phyloP scores from a whole-genome alignment of 2,113 vertebrate genomes.

The Sceloporus tristichus region DNA sequence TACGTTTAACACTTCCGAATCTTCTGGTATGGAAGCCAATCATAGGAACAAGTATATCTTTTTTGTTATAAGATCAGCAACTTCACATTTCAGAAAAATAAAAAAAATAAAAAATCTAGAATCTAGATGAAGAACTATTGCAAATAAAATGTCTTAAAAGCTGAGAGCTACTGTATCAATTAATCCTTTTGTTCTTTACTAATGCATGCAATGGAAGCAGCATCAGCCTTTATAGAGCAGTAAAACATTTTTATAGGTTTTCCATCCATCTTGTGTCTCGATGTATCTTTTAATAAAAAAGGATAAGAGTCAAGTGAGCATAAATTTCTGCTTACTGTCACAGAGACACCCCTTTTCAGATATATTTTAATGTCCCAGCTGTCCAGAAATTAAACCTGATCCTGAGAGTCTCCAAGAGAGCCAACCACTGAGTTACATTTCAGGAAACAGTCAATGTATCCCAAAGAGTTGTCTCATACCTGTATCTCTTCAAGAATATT shows the following conservation, averaged over 20 bases:
- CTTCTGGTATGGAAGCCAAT: neutral
- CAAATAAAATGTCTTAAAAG: constrained; percentile 8
- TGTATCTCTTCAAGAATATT: neutral
- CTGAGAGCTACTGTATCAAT: constrained; percentile 32
- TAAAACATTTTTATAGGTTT: constrained; percentile 69
- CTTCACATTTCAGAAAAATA: neutral
- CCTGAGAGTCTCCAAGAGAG: neutral
- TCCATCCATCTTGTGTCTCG: constrained; percentile 64
- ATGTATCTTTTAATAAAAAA: constrained; percentile 70
- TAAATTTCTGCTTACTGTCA: constrained; percentile 50
- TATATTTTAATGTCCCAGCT: constrained; percentile 10
- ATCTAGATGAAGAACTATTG: constrained; percentile 15
- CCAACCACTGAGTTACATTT: neutral
- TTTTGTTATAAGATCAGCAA: constrained; percentile 1
- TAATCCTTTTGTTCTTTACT: constrained; percentile 68
- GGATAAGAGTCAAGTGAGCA: constrained; percentile 61
- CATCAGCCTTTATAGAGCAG: constrained; percentile 60
- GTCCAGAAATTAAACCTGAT: constrained; percentile 5
- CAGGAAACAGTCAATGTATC: neutral
- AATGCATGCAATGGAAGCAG: constrained; percentile 64
- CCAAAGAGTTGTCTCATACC: neutral
- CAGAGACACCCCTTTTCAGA: neutral
- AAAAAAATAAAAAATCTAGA: neutral
- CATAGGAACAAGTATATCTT: neutral
- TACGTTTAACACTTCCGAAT: neutral